Base-by-base conservation (phyloP, 2,797 vertebrate species). In the Gymnopithys bicolor region DNA sequence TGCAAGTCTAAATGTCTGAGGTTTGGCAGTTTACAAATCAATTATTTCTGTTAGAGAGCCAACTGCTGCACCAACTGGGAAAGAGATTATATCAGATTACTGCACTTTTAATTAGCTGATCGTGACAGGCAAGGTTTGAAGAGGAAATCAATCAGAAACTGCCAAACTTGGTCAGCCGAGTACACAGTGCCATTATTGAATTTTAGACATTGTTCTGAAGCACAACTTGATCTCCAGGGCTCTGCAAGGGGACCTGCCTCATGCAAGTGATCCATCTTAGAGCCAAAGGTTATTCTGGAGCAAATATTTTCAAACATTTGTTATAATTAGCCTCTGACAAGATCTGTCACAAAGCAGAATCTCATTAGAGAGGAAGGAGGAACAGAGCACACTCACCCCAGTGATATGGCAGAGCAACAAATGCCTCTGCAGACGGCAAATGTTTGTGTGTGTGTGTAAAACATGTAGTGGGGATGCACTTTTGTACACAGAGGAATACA, bases 71-170 rank as follows among this genome's bases (percentile, higher is more conserved):
- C 90, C 94, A 83, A 96, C 87, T 94, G 94, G 94, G 93, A 93
- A 94, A 96, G 71, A 95, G 94, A 96, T 97, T 96, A 93, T 89
- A 96, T 96, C 94, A 95, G 95, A 97, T 97, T 96, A 96, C 87
- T 75, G 78, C 91, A 96, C 93, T 97, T 97, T 95, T 97, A 97
- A 97, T 97, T 97, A 97, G 95, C 91, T 6, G 35, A 83, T 95
- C 13, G n/a, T 95, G 94, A 96, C 90, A 96, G 87, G 80, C 90
- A 95, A 90, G 90, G 74, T 81, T 96, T 94, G 85, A 91, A 95
- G 81, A 92, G 89, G 69, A 84, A 96, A 96, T 97, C 94, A 95
- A 96, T 96, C 91, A 94, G 78, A 84, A 94, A 41, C 89, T 92
- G 94, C 90, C 95, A 96, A 33, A 92, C 33, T 77, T 67, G 67